Conservation (phyloP, 2,797 vertebrate genomes). For the Manis javanica region DNA sequence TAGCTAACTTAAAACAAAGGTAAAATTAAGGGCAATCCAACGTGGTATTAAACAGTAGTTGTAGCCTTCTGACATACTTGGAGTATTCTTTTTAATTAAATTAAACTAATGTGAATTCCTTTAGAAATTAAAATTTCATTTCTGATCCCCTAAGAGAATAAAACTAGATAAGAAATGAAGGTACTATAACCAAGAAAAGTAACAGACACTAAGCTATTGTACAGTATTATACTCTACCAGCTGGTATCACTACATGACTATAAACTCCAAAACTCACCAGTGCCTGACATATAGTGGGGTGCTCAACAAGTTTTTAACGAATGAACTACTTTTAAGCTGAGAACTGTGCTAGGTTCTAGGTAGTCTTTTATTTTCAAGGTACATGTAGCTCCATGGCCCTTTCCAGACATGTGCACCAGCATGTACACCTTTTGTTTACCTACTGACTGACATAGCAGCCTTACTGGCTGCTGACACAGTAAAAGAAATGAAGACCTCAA, state of each 20-base stretch:
- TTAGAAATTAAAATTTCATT: background rate
- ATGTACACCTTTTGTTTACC: background rate
- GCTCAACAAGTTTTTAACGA: background rate
- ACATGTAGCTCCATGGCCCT: background rate
- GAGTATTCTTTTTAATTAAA: background rate
- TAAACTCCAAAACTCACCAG: background rate
- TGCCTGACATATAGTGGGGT: background rate
- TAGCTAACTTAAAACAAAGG: background rate
- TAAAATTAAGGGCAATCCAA: background rate
- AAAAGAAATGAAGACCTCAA: background rate
- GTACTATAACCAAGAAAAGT: background rate
- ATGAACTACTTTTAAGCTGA: background rate
- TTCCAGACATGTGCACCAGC: background rate
- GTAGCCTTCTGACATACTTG: constrained; percentile 25
- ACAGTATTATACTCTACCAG: background rate
- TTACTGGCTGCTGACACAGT: background rate
- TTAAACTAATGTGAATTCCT: constrained; percentile 25
- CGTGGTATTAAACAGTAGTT: background rate
- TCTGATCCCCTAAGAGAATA: background rate
- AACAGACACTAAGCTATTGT: background rate
- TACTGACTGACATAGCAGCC: background rate
- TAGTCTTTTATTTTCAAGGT: background rate
- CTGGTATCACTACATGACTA: background rate
- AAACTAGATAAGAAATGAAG: background rate
- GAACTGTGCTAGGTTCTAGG: background rate